Evolutionary conservation across 2,113 vertebrate species (phyloP).

Genomic region (Malurus cyaneus): DNA sequence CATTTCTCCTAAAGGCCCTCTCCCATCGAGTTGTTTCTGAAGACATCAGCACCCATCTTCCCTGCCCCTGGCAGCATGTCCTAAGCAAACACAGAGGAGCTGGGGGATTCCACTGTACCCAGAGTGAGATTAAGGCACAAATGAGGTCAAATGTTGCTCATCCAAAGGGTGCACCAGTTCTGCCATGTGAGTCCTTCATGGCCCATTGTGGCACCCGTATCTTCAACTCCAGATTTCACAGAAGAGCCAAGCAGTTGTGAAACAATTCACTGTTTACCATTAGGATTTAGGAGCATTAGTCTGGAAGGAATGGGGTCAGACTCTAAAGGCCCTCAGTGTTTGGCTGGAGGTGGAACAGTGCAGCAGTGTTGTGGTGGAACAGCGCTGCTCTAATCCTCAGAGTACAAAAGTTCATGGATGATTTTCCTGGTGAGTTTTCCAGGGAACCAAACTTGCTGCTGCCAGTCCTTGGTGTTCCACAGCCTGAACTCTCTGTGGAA

Average conservation of each 20-base stretch:
- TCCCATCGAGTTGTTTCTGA: no score
- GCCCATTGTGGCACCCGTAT: accelerated
- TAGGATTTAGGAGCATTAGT: background rate
- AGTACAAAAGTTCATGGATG: background rate
- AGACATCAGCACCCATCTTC: no score
- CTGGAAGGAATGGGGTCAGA: background rate
- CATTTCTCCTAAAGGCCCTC: no score
- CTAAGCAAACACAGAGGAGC: background rate
- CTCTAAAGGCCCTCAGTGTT: background rate
- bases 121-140: background rate
- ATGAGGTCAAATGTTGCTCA: background rate
- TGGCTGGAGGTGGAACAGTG: background rate
- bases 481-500: background rate
- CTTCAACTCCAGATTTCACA: background rate
- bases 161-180: background rate
- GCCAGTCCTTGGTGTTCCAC: background rate
- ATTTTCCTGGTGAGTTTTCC: background rate
- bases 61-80: background rate
- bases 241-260: background rate
- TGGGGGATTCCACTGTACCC: background rate
- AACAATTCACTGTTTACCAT: background rate
- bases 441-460: background rate
- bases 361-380: background rate
- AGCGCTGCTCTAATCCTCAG: background rate
- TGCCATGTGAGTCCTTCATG: background rate